These are phyloP conservation scores for Harpagus bidentatus DNA, from an alignment of 2,113 vertebrate species.

Conservation along the genomic window DNA sequence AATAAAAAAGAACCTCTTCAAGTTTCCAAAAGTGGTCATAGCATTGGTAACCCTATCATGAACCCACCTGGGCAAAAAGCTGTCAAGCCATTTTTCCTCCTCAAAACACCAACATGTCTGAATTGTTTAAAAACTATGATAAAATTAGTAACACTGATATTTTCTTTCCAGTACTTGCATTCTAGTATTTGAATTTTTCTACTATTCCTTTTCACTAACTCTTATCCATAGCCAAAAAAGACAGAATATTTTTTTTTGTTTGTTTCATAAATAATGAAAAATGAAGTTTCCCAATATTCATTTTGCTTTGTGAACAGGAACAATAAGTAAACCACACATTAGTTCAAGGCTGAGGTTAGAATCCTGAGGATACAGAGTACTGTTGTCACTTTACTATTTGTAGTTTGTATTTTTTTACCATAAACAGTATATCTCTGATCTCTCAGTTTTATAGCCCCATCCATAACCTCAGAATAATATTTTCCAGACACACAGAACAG, in stretches of 20 bases:
- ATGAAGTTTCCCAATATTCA: not conserved
- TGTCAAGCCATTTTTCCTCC: not conserved
- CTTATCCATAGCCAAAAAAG: not conserved
- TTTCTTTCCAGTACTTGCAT: not conserved
- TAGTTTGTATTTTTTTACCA: constrained; percentile 28
- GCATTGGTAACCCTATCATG: not conserved
- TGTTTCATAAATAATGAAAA: not conserved
- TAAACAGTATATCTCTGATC: constrained; percentile 35
- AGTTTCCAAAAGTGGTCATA: not conserved
- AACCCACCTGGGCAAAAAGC: not conserved
- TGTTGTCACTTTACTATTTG: not conserved
- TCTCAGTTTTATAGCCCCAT: constrained; percentile 1
- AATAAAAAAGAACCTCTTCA: not conserved
- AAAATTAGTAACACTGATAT: not conserved
- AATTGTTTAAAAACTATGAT: not conserved
- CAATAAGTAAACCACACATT: not conserved
- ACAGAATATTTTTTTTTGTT: not conserved
- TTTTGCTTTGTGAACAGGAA: not conserved
- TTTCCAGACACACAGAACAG: constrained; percentile 18
- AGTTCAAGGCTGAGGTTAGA: not conserved
- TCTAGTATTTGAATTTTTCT: not conserved
- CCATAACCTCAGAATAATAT: constrained; percentile 23
- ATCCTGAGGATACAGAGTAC: not conserved
- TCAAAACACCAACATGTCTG: not conserved
- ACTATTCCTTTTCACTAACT: not conserved